phyloP scores from a whole-genome alignment of 30 jellyfish, hydroid and myxozoan species.

The Pseudorhiza aurosa region DNA sequence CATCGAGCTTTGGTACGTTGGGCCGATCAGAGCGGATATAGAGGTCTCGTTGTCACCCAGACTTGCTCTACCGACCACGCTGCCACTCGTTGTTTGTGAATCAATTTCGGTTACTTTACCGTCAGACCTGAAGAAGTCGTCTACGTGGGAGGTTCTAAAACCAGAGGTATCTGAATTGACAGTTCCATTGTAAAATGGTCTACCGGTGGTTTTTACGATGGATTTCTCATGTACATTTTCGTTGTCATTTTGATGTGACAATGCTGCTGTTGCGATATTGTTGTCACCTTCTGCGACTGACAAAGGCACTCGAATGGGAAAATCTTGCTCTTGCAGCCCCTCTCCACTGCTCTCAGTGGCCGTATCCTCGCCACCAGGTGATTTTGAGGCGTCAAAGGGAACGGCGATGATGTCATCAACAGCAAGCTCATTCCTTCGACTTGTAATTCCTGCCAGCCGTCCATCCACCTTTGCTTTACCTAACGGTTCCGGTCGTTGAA shows the following conservation, averaged over 20 bases:
- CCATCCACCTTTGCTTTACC: constrained; percentile 48
- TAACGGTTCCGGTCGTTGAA: constrained; percentile 64
- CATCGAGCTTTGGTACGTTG: constrained; percentile 66
- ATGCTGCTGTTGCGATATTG: neutral
- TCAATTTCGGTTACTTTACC: neutral
- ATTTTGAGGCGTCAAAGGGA: neutral
- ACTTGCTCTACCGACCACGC: neutral
- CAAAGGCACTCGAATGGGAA: constrained; percentile 44
- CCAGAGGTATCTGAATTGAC: neutral
- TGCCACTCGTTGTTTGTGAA: neutral
- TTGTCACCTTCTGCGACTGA: constrained; percentile 51
- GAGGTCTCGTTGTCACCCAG: constrained; percentile 24
- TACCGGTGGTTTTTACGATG: neutral
- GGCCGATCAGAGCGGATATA: constrained; percentile 54
- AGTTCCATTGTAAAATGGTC: neutral
- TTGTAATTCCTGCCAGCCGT: neutral
- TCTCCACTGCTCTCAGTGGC: constrained; percentile 3
- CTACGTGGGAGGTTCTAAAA: neutral
- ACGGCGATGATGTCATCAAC: neutral
- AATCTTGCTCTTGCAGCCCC: constrained; percentile 43
- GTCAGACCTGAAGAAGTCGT: neutral
- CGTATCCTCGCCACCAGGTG: neutral
- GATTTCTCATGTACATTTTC: neutral
- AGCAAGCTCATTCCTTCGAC: neutral
- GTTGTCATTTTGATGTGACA: neutral